phyloP scores from a whole-genome alignment of 2,888 invertebrate species.

The Drosophila picticornis region DNA sequence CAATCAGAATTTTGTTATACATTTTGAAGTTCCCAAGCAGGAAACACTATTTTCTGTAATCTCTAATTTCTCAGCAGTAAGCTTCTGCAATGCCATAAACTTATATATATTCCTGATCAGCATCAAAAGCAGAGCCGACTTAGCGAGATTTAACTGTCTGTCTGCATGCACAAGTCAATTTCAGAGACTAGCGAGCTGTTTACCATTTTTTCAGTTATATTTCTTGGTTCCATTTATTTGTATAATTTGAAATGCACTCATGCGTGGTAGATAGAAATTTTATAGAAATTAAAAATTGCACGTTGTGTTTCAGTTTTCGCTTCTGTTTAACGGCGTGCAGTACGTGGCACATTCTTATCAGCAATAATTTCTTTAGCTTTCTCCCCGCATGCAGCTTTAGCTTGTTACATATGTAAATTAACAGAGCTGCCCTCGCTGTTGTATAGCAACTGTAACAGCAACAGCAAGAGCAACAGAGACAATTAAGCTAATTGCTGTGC shows the following conservation, averaged over 20 bases:
- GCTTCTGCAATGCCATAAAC: too few species aligned
- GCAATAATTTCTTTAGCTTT: background rate
- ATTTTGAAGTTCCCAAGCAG: too few species aligned
- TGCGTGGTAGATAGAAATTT: too few species aligned
- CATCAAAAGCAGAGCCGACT: too few species aligned
- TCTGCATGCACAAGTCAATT: too few species aligned
- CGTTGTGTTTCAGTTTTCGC: background rate
- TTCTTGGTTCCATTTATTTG: background rate
- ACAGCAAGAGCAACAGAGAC: constrained; percentile 53
- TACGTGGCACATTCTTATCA: background rate
- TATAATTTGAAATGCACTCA: background rate
- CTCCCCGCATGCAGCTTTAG: background rate
- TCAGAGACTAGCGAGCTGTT: too few species aligned
- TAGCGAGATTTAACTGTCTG: too few species aligned
- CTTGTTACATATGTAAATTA: background rate
- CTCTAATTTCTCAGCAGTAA: too few species aligned
- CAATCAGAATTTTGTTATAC: background rate
- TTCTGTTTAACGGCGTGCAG: constrained; percentile 1
- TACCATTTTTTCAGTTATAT: background rate
- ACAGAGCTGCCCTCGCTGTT: constrained; percentile 41
- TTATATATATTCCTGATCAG: too few species aligned
- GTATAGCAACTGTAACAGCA: constrained; percentile 42
- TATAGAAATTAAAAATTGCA: background rate
- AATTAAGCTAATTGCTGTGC: constrained; percentile 82
- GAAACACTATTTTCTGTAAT: too few species aligned